Conservation (phyloP, 2,797 vertebrate species). For the Gymnothorax javanicus region DNA sequence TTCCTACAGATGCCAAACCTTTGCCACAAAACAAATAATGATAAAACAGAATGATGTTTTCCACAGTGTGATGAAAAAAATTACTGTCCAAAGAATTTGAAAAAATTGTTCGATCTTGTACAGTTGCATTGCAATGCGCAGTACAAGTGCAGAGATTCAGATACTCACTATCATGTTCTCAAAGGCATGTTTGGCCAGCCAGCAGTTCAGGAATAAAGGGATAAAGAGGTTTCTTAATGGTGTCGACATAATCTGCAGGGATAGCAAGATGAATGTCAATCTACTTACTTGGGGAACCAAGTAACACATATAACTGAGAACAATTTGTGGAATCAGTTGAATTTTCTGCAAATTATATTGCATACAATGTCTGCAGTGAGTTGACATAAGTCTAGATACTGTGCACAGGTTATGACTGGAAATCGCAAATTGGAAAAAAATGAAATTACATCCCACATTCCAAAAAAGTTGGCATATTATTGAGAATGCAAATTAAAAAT, state of each 20-base stretch:
- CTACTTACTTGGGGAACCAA: background rate
- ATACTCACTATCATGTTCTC: constrained; percentile 59
- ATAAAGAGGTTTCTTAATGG: constrained; percentile 55
- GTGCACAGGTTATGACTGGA: background rate
- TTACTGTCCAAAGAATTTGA: too few species aligned
- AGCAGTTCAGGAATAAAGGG: constrained; percentile 64
- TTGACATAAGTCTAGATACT: too few species aligned
- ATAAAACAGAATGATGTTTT: background rate
- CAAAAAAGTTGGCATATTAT: too few species aligned
- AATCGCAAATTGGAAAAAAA: background rate
- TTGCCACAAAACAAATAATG: background rate
- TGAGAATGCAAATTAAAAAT: too few species aligned
- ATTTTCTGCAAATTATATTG: background rate
- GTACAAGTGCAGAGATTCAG: background rate
- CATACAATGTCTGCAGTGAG: background rate
- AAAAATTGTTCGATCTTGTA: background rate
- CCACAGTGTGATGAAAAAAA: background rate
- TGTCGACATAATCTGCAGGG: constrained; percentile 38
- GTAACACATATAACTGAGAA: background rate
- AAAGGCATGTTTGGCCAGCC: constrained; percentile 58
- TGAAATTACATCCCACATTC: background rate
- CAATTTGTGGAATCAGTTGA: background rate
- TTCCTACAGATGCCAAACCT: background rate
- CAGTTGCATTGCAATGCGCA: background rate
- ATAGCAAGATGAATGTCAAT: background rate